Base-by-base conservation (phyloP, 2,797 vertebrate species). In the Meda fulgida region DNA sequence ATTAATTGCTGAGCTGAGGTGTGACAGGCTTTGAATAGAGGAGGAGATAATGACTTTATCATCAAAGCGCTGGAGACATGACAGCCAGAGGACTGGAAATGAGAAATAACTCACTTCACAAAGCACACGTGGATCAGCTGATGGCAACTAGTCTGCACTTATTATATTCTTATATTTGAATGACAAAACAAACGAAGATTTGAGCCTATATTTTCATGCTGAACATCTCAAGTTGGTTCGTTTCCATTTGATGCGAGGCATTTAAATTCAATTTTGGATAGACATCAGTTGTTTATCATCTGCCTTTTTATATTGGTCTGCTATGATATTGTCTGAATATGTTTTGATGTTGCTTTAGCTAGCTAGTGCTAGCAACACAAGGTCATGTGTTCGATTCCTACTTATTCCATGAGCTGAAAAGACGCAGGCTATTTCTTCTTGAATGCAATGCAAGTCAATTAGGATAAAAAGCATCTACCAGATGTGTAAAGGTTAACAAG, bases 1-100 rank as follows among this genome's bases (percentile, higher is more conserved):
- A 92, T 93, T 85, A 93, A 93, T 94, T 86, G 81, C 89, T 6
- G 89, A 48, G 87, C 58, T 83, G 71, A 78, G 66, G 63, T 87
- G 89, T 91, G 93, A 92, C 93, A 92, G 90, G 36, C 88, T 85
- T 88, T 93, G 92, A 93, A 92, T 90, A 72, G 80, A 48, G 78
- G 90, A 88, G 87, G 69, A 87, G 90, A 93, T 94, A 94, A 94
- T 92, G 91, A 87, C 91, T 94, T 92, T 88, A 92, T 93, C 91
- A 90, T 92, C 86, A 75, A 87, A 87, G 85, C 87, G 77, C 80
- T 88, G 90, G 88, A 89, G 81, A 88, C 90, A 92, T 90, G 90
- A 92, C 91, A 90, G 88, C 90, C 82, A 84, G 82, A 70, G 78
- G 88, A 78, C 75, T 65, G 75, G 63, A 80, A 80, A 82, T 71